phyloP scores from a whole-genome alignment of 2,113 vertebrate species.

The Dicentrarchus labrax region DNA sequence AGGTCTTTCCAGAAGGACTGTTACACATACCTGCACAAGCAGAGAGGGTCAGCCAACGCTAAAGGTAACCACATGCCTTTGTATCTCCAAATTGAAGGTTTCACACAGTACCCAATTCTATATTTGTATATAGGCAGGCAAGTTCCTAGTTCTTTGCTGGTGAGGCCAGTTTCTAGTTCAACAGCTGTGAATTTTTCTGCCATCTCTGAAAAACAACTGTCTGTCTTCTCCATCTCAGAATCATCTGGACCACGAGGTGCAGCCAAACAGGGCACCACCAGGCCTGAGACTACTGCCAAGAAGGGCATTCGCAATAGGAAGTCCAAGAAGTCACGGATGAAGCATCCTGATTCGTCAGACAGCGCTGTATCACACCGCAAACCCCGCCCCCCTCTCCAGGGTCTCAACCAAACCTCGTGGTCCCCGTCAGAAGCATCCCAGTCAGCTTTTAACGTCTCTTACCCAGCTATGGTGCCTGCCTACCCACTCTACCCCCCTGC shows the following conservation, averaged over 20 bases:
- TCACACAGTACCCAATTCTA: not conserved
- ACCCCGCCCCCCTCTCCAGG: constrained; percentile 85
- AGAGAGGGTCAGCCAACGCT: constrained; percentile 74
- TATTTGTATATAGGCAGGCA: not conserved
- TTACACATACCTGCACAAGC: constrained; percentile 85
- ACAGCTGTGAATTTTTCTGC: not conserved
- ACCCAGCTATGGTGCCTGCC: constrained; percentile 86
- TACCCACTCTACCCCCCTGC: constrained; percentile 87
- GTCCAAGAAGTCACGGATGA: constrained; percentile 88
- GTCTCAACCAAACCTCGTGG: constrained; percentile 91
- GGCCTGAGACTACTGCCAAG: constrained; percentile 76
- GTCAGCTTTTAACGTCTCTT: constrained; percentile 87
- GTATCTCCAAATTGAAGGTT: not conserved
- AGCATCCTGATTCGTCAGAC: constrained; percentile 90
- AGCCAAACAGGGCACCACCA: constrained; percentile 69
- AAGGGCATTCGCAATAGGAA: constrained; percentile 90
- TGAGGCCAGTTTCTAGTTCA: not conserved
- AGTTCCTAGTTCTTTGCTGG: not conserved
- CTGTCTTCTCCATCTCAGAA: constrained; percentile 45
- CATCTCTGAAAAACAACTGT: not conserved
- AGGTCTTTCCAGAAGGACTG: constrained; percentile 87
- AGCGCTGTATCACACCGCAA: constrained; percentile 88
- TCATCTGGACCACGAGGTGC: constrained; percentile 48
- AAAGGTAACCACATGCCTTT: constrained; percentile 69
- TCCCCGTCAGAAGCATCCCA: constrained; percentile 89